phyloP scores from a whole-genome alignment of 2,797 vertebrate species.

The Triplophysa bombifrons region DNA sequence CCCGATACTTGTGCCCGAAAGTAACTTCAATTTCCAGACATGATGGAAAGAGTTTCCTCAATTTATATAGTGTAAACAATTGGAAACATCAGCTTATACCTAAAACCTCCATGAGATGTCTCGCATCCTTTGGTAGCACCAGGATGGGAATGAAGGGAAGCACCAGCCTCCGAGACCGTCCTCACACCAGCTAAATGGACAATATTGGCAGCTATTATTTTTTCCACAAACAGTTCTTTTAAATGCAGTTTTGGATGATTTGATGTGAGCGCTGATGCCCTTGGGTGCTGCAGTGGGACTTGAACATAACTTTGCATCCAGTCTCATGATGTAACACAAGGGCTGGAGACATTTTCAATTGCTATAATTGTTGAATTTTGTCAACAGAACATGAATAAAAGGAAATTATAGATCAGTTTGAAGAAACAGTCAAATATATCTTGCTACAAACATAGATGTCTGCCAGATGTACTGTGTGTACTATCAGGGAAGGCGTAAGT shows the following conservation, averaged over 20 bases:
- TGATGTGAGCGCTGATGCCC: slow-evolving; percentile 46
- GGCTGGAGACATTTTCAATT: slow-evolving; percentile 37
- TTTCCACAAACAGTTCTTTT: not conserved
- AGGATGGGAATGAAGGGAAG: slow-evolving; percentile 39
- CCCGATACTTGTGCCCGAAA: not conserved
- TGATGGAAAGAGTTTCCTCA: slow-evolving; percentile 25
- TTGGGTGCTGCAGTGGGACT: slow-evolving; percentile 55
- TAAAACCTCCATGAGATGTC: slow-evolving; percentile 15
- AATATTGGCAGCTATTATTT: not conserved
- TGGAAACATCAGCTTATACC: slow-evolving; percentile 16
- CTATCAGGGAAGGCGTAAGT: no score
- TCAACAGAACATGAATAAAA: slow-evolving; percentile 69
- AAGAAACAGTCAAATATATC: slow-evolving; percentile 57
- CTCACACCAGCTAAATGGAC: slow-evolving; percentile 42
- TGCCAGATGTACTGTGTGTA: no score
- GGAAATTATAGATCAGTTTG: slow-evolving; percentile 38
- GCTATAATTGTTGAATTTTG: slow-evolving; percentile 28
- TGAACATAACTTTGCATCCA: slow-evolving; percentile 43
- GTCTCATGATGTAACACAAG: slow-evolving; percentile 32
- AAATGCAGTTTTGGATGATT: slow-evolving; percentile 2
- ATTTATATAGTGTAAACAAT: slow-evolving; percentile 35
- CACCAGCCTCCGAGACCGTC: slow-evolving; percentile 53
- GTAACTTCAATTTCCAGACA: not conserved
- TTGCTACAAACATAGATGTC: slow-evolving; percentile 34
- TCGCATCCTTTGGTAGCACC: slow-evolving; percentile 45